Conservation (phyloP, 35 echinoderm and acorn worm species). For the Hemicentrotus pulcherrimus region DNA sequence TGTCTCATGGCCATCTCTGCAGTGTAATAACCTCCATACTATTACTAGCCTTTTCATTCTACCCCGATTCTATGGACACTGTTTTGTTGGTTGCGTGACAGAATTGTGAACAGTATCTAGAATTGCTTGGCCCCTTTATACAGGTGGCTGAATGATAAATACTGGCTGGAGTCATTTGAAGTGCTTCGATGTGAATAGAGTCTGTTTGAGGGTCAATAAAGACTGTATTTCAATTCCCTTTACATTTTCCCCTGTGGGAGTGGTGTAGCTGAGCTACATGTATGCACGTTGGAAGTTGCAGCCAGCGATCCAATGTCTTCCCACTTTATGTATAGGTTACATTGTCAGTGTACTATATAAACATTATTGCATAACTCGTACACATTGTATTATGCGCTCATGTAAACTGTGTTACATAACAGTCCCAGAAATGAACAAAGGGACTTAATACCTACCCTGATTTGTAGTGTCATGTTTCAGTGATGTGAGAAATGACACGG, state of each 20-base stretch:
- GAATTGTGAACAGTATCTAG: background rate
- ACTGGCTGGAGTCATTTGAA: background rate
- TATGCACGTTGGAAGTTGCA: background rate
- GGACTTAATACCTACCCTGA: background rate
- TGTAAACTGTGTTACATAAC: background rate
- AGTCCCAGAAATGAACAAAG: background rate
- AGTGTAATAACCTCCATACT: background rate
- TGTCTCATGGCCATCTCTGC: background rate
- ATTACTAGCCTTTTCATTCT: background rate
- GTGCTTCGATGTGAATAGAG: background rate
- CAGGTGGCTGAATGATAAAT: background rate
- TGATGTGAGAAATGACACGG: background rate
- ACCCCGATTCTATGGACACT: background rate
- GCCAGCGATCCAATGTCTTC: background rate
- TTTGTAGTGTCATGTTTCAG: background rate
- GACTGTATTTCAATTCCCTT: background rate
- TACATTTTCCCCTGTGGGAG: background rate
- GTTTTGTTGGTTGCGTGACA: background rate
- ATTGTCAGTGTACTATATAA: background rate
- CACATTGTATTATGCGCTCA: background rate
- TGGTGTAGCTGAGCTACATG: background rate
- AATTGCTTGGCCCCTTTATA: background rate
- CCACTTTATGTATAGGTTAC: background rate
- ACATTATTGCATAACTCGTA: background rate
- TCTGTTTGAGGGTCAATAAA: background rate